Evolutionary conservation across 2,888 invertebrate genomes (phyloP).

Genomic region (Rhamnusium bicolor): DNA sequence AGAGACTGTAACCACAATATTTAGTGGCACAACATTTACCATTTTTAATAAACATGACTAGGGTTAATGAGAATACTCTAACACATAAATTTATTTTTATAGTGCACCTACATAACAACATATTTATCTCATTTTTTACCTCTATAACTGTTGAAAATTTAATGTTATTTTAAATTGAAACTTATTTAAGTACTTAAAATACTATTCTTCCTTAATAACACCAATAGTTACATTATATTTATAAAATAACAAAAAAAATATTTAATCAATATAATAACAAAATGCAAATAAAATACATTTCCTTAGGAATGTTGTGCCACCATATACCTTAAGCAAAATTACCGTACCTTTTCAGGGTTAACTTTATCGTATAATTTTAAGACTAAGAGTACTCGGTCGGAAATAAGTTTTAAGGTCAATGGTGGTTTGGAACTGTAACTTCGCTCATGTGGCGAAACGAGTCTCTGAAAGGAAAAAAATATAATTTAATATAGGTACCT

Average conservation of each 20-base stretch:
- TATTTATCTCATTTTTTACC: no score
- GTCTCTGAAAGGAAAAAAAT: conserved; percentile 74
- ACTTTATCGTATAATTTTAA: conserved; percentile 99
- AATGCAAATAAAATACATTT: no score
- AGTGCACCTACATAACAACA: no score
- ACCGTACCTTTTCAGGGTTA: conserved; percentile 90
- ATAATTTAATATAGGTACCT: conserved; percentile 76
- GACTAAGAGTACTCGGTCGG: conserved; percentile 93
- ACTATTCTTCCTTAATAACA: no score
- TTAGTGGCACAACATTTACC: conserved; percentile 36
- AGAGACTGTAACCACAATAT: conserved; percentile 58
- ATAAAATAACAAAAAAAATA: no score
- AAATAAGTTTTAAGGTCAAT: conserved; percentile 86
- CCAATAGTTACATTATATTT: no score
- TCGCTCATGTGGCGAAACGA: conserved; percentile 78
- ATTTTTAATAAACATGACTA: not conserved
- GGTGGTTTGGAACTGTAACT: conserved; percentile 85
- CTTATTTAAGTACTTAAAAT: no score
- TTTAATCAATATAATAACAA: no score
- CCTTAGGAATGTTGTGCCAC: conserved; percentile 39
- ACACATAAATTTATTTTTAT: no score
- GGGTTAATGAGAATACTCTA: no score
- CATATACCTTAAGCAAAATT: conserved; percentile 58
- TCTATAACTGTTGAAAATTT: no score
- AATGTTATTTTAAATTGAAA: no score